A percentile compares a stretch with the other conserved stretches of the same genome.
These are phyloP conservation scores for Iphiclides podalirius DNA, from an alignment of 2,888 invertebrate species.

Conservation along the genomic window DNA sequence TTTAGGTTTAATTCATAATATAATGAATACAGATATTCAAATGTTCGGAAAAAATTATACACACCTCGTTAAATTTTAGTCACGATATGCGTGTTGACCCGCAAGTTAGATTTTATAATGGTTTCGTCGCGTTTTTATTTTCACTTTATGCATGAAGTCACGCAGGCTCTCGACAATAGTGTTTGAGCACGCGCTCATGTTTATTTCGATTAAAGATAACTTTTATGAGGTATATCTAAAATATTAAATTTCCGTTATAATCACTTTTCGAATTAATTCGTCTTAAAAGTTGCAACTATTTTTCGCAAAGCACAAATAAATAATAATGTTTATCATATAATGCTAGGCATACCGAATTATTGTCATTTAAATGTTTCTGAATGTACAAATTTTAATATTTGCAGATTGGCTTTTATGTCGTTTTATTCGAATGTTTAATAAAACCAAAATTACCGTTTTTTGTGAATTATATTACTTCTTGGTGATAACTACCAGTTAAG, in stretches of 20 bases:
- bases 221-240: too few relatives aligned
- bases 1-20: neutral
- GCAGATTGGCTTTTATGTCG: slow-evolving; percentile 12
- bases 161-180: slow-evolving; percentile 10
- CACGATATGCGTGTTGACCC: slow-evolving; percentile 10
- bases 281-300: too few relatives aligned
- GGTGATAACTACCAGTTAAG: slow-evolving; percentile 65
- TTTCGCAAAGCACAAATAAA: too few relatives aligned
- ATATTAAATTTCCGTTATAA: too few relatives aligned
- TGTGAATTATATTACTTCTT: slow-evolving; percentile 58
- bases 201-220: neutral
- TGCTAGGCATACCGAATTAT: neutral
- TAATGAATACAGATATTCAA: neutral
- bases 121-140: slow-evolving; percentile 19
- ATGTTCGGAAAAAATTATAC: neutral
- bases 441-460: slow-evolving; percentile 48
- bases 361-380: neutral
- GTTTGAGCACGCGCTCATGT: slow-evolving; percentile 11
- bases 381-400: slow-evolving; percentile 21
- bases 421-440: slow-evolving; percentile 46
- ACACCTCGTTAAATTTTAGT: slow-evolving; percentile 12
- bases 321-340: too few relatives aligned
- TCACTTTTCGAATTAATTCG: too few relatives aligned
- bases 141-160: slow-evolving; percentile 17
- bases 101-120: slow-evolving; percentile 15